Evolutionary conservation across 2,113 vertebrate species (phyloP).

Genomic region (Nestor notabilis): DNA sequence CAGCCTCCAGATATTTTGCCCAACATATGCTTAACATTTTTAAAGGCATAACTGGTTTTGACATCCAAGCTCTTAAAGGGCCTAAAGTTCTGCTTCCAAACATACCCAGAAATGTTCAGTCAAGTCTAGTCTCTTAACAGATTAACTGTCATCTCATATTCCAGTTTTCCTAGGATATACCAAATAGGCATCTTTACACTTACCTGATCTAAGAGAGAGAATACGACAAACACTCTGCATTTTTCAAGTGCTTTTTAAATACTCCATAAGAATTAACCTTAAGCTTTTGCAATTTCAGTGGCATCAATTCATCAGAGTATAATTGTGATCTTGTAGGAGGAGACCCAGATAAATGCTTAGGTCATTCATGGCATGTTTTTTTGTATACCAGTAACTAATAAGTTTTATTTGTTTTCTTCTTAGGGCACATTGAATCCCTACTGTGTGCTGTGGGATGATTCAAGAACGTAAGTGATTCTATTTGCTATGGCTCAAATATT

Average conservation of each 20-base stretch:
- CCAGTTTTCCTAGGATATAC: not conserved
- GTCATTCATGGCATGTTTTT: not conserved
- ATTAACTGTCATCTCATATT: not conserved
- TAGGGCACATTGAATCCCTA: conserved; percentile 95
- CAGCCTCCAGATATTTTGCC: not conserved
- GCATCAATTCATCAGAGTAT: not conserved
- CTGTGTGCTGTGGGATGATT: conserved; percentile 95
- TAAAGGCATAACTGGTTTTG: not conserved
- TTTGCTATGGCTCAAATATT: conserved; percentile 47
- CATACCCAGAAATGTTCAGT: not conserved
- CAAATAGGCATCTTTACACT: not conserved
- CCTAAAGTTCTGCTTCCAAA: not conserved
- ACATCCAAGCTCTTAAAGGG: not conserved
- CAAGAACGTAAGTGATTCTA: conserved; percentile 88
- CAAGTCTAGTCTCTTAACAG: not conserved
- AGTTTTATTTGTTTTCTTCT: conserved; percentile 62
- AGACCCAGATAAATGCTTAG: not conserved
- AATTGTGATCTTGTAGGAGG: not conserved
- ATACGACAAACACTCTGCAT: not conserved
- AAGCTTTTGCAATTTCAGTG: not conserved
- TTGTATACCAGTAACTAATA: not conserved
- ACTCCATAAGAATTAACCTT: not conserved
- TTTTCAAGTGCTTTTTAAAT: not conserved
- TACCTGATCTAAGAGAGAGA: not conserved
- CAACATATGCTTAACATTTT: not conserved